Evolutionary conservation across 2,888 invertebrate species (phyloP).

Genomic region (Teinopalpus imperialis): DNA sequence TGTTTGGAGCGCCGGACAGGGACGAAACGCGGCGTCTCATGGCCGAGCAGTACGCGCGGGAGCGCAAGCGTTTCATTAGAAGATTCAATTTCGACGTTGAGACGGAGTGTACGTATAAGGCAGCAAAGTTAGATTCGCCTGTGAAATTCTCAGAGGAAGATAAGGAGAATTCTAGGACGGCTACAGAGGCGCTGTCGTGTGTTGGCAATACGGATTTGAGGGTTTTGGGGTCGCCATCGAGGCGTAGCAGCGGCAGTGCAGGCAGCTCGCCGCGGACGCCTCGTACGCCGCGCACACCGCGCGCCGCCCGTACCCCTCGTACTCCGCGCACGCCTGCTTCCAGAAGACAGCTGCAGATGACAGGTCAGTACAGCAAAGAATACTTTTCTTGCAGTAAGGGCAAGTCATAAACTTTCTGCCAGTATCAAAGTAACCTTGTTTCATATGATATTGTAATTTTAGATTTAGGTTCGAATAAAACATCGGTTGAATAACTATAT

Average conservation of each 20-base stretch:
- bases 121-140: constrained; percentile 60
- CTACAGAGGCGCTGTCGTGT: constrained; percentile 64
- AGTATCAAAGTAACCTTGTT: no score
- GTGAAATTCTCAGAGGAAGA: constrained; percentile 31
- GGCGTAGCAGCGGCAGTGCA: constrained; percentile 50
- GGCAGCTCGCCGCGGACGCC: constrained; percentile 58
- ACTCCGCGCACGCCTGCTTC: constrained; percentile 74
- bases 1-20: constrained; percentile 83
- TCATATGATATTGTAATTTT: no score
- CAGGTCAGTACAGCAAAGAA: constrained; percentile 57
- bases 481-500: no score
- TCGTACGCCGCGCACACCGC: constrained; percentile 46
- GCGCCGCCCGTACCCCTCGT: constrained; percentile 69
- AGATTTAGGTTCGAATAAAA: no score
- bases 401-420: no score
- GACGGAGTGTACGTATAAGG: constrained; percentile 64
- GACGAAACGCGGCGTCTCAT: constrained; percentile 82
- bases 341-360: constrained; percentile 78
- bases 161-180: constrained; percentile 50
- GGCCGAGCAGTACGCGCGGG: constrained; percentile 81
- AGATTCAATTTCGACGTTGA: constrained; percentile 83
- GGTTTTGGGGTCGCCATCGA: constrained; percentile 65
- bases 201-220: constrained; percentile 68
- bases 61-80: constrained; percentile 80
- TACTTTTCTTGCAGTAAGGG: no score